Evolutionary conservation across 2,797 vertebrate species (phyloP).

Genomic region (Squalus acanthias): DNA sequence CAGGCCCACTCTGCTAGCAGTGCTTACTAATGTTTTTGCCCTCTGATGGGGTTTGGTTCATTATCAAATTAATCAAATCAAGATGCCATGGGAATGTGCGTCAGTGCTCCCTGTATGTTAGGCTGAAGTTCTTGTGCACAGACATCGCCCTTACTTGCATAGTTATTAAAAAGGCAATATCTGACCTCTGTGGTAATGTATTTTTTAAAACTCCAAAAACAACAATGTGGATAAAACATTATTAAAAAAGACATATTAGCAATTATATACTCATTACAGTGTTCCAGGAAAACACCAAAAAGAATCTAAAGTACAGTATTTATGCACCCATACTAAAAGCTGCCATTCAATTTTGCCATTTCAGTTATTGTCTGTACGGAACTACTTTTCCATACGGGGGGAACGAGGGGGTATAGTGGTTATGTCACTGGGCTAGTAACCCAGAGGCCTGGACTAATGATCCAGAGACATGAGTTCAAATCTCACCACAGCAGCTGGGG

Average conservation of each 20-base stretch:
- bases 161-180: constrained; percentile 2
- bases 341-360: background rate
- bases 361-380: background rate
- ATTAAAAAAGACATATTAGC: background rate
- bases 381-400: too few species aligned
- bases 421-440: too few species aligned
- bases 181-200: constrained; percentile 1
- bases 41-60: constrained; percentile 48
- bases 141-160: background rate
- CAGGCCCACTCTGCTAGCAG: constrained; percentile 5
- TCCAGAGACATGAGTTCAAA: too few species aligned
- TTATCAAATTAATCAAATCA: constrained; percentile 52
- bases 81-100: constrained; percentile 43
- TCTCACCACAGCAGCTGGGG: too few species aligned
- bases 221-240: background rate
- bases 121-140: background rate
- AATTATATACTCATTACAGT: background rate
- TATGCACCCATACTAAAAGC: background rate
- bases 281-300: background rate
- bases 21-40: constrained; percentile 42
- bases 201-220: background rate
- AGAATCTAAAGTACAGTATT: background rate
- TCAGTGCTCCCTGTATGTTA: background rate
- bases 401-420: too few species aligned
- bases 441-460: too few species aligned